Base-by-base conservation (phyloP, 2,888 invertebrate species). In the Andrena fulva region DNA sequence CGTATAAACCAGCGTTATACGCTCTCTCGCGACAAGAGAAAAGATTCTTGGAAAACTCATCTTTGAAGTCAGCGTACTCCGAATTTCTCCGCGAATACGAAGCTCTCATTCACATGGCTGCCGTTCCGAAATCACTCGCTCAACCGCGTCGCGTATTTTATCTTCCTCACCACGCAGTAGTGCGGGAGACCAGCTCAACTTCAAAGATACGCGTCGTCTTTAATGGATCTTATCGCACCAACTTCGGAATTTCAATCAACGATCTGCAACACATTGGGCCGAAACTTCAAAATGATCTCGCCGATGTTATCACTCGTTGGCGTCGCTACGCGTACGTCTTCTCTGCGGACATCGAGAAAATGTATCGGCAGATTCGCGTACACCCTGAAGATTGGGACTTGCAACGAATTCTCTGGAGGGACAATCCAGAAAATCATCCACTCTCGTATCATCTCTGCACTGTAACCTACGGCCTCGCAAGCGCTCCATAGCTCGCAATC, bases 311-410 rank as follows among this genome's bases (percentile, higher is more conserved):
- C 3, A 6, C 33, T 8, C 63, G 63, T 0, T 64, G n/a, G 16
- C n/a, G 48, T 0, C 8, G 16, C 5, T 33, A 64, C 24, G 2
- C 6, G n/a, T 42, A 42, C 4, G 35, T 64, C 0, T 16, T 64
- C 20, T 33, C 42, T 35, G 63, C 35, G 6, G 63, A 42, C 10
- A 64, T 64, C 24, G 42, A 12, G n/a, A 35, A 63, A 35, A 63
- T 33, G 63, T 63, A 33, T 35, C 33, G 63, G 24, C 33, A 63
- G 24, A 63, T 63, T 33, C 16, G 20, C 2, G 63, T 63, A 20
- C 16, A 16, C 5, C 24, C 16, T 0, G 24, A 3, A 2, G 35
- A 63, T 35, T 24, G 20, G 27, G 33, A 16, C 5, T 42, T 60
- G 31, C 60, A 60, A 20, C 33, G n/a, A n/a, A 63, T 42, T 2